Base-by-base conservation (phyloP, 2,113 vertebrate genomes). In the Chlorodrepanis virens region DNA sequence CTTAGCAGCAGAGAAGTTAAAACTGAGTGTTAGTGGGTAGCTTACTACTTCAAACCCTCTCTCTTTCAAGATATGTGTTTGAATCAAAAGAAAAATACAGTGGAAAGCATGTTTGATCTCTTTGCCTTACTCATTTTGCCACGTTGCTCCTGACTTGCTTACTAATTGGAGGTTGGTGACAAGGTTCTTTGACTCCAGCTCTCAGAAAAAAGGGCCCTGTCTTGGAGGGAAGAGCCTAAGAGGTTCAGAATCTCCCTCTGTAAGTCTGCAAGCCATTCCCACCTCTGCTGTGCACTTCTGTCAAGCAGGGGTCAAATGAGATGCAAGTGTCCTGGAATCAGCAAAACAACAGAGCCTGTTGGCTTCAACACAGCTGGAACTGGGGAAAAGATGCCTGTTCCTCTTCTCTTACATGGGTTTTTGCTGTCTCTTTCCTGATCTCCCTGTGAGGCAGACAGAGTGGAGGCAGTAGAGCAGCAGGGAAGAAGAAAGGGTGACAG, bases 391-490 rank as follows among this genome's bases (percentile, higher is more conserved):
- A 83, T 90, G 79, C 78, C 50, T 94, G 47, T 59, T 89, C 45
- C 60, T 93, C 37, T 52, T 92, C 84, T 69, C 44, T 64, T 65
- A 70, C 14, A 1, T 87, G n/a, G 56, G n/a, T 92, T 83, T 90
- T 87, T 94, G 92, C 84, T 90, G 21, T 90, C 54, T 90, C 63
- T 83, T 83, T 90, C 89, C 92, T n/a, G 3, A 57, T 92, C 90
- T 92, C 88, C 85, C 68, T 83, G 88, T 86, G 90, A 92, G 72
- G 56, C 93, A 96, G 93, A 94, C 92, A 88, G 85, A 95, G 63
- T 50, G 90, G 94, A 96, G 77, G 96, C 95, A 84, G 74, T 27
- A 64, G 56, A 95, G 76, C 96, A 96, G 90, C 94, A 87, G 94
- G 96, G 86, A 94, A 75, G 79, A 90, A 93, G 82, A 78, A 67